Evolutionary conservation across 2,888 invertebrate species (phyloP).

Genomic region (Drosophila putrida): DNA sequence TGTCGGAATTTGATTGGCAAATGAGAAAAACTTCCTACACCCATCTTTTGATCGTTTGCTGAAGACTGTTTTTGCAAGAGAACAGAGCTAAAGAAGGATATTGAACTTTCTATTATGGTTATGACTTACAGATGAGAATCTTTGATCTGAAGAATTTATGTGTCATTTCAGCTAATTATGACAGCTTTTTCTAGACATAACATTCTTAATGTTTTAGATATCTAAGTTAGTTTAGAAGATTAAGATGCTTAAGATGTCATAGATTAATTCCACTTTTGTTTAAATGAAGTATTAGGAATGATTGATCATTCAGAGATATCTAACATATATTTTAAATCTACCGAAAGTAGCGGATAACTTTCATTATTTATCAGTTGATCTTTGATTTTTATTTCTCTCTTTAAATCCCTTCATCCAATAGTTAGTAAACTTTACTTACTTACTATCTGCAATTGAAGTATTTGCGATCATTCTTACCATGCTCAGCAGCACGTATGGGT

Average conservation of each 20-base stretch:
- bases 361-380: too few relatives aligned
- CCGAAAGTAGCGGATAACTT: too few relatives aligned
- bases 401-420: not conserved
- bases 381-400: too few relatives aligned
- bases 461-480: constrained; percentile 67
- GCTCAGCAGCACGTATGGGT: constrained; percentile 80
- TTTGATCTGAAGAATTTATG: not conserved
- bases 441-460: not conserved
- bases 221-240: not conserved
- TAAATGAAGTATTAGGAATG: not conserved
- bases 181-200: too few relatives aligned
- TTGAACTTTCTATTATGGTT: constrained; percentile 37
- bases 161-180: not conserved
- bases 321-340: not conserved
- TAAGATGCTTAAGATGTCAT: not conserved
- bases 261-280: not conserved
- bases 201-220: not conserved
- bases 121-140: constrained; percentile 3
- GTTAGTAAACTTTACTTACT: not conserved
- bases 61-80: constrained; percentile 22
- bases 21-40: constrained; percentile 54
- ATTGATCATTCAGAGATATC: not conserved
- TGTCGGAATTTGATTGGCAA: constrained; percentile 62
- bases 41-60: constrained; percentile 57
- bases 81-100: constrained; percentile 31